These are phyloP conservation scores for Myiotriccus ornatus DNA, from an alignment of 2,797 vertebrate genomes.

Conservation along the genomic window DNA sequence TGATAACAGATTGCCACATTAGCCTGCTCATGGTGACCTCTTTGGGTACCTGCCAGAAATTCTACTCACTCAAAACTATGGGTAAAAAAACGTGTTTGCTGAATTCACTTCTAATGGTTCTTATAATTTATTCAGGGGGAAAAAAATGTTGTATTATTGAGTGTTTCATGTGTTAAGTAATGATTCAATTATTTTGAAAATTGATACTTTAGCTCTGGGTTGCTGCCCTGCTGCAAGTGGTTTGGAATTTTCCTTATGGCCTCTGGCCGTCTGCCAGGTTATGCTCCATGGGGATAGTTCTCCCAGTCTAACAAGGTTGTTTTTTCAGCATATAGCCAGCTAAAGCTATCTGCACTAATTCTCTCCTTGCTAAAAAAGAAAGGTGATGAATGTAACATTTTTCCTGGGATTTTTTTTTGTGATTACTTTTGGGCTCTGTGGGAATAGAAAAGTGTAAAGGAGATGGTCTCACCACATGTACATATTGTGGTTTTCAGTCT, in stretches of 20 bases:
- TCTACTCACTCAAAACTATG: conserved; percentile 16
- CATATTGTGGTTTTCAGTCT: not conserved
- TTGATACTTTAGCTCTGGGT: not conserved
- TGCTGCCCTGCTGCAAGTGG: not conserved
- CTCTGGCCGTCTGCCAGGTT: not conserved
- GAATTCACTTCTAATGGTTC: not conserved
- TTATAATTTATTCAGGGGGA: not conserved
- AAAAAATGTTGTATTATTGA: not conserved
- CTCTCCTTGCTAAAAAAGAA: not conserved
- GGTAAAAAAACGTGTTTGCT: conserved; percentile 19
- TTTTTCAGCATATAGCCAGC: not conserved
- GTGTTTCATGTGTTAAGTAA: not conserved
- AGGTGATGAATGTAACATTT: not conserved
- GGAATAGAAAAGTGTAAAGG: not conserved
- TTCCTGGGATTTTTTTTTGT: not conserved
- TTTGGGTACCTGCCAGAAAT: conserved; percentile 65
- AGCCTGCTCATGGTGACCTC: conserved; percentile 57
- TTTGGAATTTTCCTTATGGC: not conserved
- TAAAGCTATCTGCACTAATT: not conserved
- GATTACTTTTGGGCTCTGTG: not conserved
- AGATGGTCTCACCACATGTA: not conserved
- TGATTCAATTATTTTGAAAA: conserved; percentile 18
- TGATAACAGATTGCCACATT: conserved; percentile 75
- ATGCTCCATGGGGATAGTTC: not conserved
- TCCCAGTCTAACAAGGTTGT: not conserved